These are phyloP conservation scores for Drosophila ezoana DNA, from an alignment of 2,888 invertebrate species.

Conservation along the genomic window DNA sequence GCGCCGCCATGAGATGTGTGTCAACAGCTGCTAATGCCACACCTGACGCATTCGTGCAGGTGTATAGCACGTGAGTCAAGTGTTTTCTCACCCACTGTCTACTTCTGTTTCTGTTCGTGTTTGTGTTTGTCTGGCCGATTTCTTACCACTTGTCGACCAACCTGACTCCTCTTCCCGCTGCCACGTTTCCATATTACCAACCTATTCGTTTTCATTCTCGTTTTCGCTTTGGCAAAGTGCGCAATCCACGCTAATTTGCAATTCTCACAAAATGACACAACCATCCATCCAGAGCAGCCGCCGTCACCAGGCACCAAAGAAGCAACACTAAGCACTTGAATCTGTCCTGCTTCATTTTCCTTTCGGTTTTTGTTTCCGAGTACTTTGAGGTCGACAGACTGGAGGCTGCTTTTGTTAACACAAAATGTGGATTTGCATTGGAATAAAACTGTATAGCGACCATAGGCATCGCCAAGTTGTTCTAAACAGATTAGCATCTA, in stretches of 20 bases:
- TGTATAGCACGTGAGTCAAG: constrained; percentile 51
- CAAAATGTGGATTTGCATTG: constrained; percentile 13
- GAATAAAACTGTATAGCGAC: neutral
- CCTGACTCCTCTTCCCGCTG: neutral
- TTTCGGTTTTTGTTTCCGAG: constrained; percentile 11
- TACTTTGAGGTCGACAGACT: constrained; percentile 6
- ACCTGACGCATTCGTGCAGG: constrained; percentile 45
- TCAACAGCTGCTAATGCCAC: constrained; percentile 76
- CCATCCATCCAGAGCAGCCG: constrained; percentile 37
- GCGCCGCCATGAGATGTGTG: constrained; percentile 60
- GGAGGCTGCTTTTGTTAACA: constrained; percentile 24
- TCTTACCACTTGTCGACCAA: constrained; percentile 12
- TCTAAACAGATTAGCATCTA: neutral
- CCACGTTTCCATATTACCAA: neutral
- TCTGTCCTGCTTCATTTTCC: constrained; percentile 36
- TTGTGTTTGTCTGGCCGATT: constrained; percentile 48
- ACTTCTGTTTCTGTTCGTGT: constrained; percentile 2
- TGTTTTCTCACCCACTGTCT: constrained; percentile 12
- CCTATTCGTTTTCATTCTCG: constrained; percentile 3
- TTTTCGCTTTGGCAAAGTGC: constrained; percentile 56
- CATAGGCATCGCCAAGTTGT: neutral
- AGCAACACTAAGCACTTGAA: constrained; percentile 24
- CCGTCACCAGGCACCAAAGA: constrained; percentile 12
- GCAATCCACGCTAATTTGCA: constrained; percentile 73
- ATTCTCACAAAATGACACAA: constrained; percentile 65